These are phyloP conservation scores for Proisotoma minuta DNA, from an alignment of 2,888 invertebrate genomes.

Conservation along the genomic window DNA sequence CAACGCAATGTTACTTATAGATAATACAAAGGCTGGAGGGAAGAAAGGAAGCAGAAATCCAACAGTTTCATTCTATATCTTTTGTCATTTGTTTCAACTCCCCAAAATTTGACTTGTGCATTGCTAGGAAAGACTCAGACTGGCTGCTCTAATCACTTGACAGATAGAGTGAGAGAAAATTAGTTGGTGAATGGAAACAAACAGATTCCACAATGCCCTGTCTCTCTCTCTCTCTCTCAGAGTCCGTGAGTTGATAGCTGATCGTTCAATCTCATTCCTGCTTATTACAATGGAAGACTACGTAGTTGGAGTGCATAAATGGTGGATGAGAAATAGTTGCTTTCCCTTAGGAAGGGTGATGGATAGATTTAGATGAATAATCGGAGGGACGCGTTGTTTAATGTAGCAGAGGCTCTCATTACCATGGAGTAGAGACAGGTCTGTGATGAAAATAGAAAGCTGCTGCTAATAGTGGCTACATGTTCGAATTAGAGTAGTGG, in stretches of 20 bases:
- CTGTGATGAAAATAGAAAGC: neutral
- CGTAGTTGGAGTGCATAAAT: neutral
- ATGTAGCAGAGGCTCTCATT: constrained; percentile 1
- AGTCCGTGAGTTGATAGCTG: neutral
- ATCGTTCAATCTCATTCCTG: neutral
- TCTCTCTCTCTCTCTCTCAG: neutral
- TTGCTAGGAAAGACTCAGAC: neutral
- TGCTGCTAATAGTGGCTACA: neutral
- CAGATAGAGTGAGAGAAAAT: constrained; percentile 1
- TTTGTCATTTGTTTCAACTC: neutral
- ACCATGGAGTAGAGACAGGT: neutral
- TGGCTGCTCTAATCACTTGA: neutral
- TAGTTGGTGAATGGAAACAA: neutral
- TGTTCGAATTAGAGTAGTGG: neutral
- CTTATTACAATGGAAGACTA: neutral
- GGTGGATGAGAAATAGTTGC: neutral
- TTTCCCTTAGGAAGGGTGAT: neutral
- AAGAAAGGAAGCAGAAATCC: constrained; percentile 1
- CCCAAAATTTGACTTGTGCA: neutral
- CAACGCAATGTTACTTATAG: too few relatives aligned
- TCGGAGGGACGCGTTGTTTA: neutral
- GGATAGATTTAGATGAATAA: constrained; percentile 6
- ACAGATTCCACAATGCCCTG: too few relatives aligned
- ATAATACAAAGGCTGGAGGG: neutral
- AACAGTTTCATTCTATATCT: neutral